These are phyloP conservation scores for Tautogolabrus adspersus DNA, from an alignment of 2,113 vertebrate genomes.

Conservation along the genomic window DNA sequence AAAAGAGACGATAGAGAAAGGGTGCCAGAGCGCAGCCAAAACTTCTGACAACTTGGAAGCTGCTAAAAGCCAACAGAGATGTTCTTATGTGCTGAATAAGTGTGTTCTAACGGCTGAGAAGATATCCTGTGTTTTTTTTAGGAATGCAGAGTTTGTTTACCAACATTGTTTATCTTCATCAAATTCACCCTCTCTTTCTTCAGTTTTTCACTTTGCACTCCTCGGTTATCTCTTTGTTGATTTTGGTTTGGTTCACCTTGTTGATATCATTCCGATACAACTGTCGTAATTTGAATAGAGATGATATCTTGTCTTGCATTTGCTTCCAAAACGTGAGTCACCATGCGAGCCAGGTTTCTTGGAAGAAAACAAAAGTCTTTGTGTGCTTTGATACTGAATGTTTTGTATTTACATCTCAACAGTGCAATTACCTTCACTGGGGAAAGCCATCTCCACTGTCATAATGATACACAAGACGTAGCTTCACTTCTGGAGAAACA, in stretches of 20 bases:
- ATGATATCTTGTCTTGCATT: constrained; percentile 43
- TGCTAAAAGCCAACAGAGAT: constrained; percentile 38
- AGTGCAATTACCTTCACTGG: constrained; percentile 74
- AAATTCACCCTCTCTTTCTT: constrained; percentile 8
- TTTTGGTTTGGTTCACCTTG: constrained; percentile 42
- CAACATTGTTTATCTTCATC: constrained; percentile 1
- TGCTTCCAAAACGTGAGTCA: constrained; percentile 65
- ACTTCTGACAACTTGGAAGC: constrained; percentile 57
- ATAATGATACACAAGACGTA: constrained; percentile 73
- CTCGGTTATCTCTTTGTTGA: constrained; percentile 9
- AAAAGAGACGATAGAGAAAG: constrained; percentile 32
- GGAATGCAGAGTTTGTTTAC: constrained; percentile 36
- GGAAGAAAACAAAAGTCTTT: constrained; percentile 74
- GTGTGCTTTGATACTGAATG: constrained; percentile 52
- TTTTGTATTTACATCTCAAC: constrained; percentile 74
- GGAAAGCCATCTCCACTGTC: constrained; percentile 65
- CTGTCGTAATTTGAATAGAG: constrained; percentile 37
- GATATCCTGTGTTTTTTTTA: constrained; percentile 12
- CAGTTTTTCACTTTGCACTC: constrained; percentile 30
- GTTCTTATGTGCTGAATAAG: constrained; percentile 38
- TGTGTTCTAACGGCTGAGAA: background rate
- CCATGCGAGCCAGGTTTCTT: constrained; percentile 52
- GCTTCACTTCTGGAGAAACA: constrained; percentile 55
- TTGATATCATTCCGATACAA: constrained; percentile 17
- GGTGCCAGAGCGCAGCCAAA: constrained; percentile 42